These are phyloP conservation scores for Rhineura floridana DNA, from an alignment of 2,113 vertebrate species.

Conservation along the genomic window DNA sequence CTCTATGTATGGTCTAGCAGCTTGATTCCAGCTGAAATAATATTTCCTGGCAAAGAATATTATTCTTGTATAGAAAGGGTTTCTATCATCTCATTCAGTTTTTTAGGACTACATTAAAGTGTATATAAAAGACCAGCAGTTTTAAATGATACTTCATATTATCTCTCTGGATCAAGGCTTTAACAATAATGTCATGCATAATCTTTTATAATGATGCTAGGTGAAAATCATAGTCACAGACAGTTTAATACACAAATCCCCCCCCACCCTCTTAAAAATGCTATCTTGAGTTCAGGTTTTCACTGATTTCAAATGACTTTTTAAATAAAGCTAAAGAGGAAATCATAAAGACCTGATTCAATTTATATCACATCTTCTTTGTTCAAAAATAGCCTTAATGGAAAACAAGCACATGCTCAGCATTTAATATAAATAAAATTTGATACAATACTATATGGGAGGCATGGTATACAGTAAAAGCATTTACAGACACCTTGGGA, in stretches of 20 bases:
- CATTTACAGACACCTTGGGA: constrained; percentile 30
- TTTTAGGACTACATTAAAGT: constrained; percentile 2
- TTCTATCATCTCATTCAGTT: constrained; percentile 40
- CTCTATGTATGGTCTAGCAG: not conserved
- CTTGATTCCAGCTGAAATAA: not conserved
- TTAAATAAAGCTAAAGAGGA: constrained; percentile 39
- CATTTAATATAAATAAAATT: constrained; percentile 57
- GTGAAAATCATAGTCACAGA: not conserved
- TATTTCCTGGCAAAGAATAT: not conserved
- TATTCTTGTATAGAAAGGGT: constrained; percentile 20
- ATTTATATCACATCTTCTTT: constrained; percentile 54
- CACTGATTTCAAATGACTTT: constrained; percentile 39
- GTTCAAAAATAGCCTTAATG: constrained; percentile 44
- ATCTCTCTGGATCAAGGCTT: constrained; percentile 6
- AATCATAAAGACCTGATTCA: constrained; percentile 46
- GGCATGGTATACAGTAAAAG: constrained; percentile 37
- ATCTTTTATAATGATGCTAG: constrained; percentile 32
- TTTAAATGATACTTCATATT: constrained; percentile 12
- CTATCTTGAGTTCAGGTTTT: constrained; percentile 14
- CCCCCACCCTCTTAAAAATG: not conserved
- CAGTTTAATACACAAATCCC: constrained; percentile 16
- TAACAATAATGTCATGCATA: constrained; percentile 26
- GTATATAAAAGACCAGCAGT: constrained; percentile 8
- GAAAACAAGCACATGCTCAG: constrained; percentile 53
- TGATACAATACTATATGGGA: constrained; percentile 27